Conservation (phyloP, 2,888 invertebrate species). For the Acholoe squamosa region DNA sequence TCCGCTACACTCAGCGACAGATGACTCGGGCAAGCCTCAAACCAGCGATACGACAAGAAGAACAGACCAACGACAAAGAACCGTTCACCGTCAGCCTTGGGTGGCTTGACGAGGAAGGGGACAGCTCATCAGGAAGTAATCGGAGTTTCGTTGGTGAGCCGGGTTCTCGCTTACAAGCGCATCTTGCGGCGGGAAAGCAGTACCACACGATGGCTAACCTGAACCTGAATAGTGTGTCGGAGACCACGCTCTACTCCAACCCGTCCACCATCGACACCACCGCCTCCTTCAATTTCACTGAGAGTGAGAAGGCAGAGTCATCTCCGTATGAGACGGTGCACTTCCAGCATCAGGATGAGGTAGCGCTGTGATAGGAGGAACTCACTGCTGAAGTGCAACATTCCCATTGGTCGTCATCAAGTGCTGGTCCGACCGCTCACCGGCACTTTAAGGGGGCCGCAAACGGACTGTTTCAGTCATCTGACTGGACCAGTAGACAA, state of each 20-base stretch:
- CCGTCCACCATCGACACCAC: constrained; percentile 6
- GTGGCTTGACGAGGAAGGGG: not conserved
- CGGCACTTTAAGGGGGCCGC: too few relatives aligned
- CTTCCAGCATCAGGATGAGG: constrained; percentile 59
- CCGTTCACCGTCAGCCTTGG: not conserved
- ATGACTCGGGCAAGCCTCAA: not conserved
- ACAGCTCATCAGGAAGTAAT: too few relatives aligned
- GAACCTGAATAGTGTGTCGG: not conserved
- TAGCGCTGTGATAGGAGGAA: constrained; percentile 7
- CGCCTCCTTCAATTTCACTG: constrained; percentile 22
- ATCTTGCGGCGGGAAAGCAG: not conserved
- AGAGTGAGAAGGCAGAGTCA: not conserved
- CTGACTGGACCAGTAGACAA: too few relatives aligned
- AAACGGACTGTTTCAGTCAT: too few relatives aligned
- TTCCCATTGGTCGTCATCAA: too few relatives aligned
- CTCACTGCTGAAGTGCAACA: too few relatives aligned
- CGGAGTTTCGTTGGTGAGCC: not conserved
- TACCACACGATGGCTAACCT: constrained; percentile 10
- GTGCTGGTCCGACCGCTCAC: too few relatives aligned
- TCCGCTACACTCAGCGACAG: constrained; percentile 47
- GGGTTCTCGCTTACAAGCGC: not conserved
- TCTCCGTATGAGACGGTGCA: constrained; percentile 47
- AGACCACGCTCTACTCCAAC: constrained; percentile 47
- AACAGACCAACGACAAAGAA: not conserved
- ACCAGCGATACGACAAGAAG: not conserved